phyloP scores from a whole-genome alignment of 2,888 invertebrate genomes.

The Andrena marginata region DNA sequence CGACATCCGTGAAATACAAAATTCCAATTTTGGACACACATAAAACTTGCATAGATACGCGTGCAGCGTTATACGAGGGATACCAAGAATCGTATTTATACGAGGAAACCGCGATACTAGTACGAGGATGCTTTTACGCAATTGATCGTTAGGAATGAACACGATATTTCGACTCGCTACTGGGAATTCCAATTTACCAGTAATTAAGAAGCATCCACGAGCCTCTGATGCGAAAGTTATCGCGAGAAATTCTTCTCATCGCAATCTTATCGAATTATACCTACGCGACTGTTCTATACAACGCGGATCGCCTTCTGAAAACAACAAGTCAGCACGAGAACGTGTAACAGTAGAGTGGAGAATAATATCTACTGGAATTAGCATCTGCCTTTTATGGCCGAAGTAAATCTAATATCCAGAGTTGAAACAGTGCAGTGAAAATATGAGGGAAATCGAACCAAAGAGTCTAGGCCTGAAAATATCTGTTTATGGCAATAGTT shows the following conservation, averaged over 20 bases:
- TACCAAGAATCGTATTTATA: slow-evolving; percentile 28
- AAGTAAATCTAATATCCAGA: no score
- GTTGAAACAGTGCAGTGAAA: no score
- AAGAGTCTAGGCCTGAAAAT: no score
- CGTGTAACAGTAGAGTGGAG: no score
- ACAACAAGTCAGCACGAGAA: no score
- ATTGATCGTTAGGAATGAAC: slow-evolving; percentile 5
- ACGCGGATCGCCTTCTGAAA: not conserved
- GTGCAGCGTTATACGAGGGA: slow-evolving; percentile 8
- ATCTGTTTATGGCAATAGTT: no score
- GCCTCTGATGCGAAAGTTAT: not conserved
- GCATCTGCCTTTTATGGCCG: not conserved
- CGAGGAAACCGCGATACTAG: not conserved
- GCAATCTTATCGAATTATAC: not conserved
- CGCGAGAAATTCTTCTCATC: not conserved
- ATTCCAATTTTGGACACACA: not conserved
- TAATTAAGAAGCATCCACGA: not conserved
- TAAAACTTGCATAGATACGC: no score
- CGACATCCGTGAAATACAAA: no score
- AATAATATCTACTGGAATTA: not conserved
- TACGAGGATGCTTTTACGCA: not conserved
- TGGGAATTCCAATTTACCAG: not conserved
- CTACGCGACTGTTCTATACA: not conserved
- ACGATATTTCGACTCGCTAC: not conserved
- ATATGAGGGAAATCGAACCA: no score